Evolutionary conservation across 2,888 invertebrate species (phyloP).

Genomic region (Archips crataeganus): DNA sequence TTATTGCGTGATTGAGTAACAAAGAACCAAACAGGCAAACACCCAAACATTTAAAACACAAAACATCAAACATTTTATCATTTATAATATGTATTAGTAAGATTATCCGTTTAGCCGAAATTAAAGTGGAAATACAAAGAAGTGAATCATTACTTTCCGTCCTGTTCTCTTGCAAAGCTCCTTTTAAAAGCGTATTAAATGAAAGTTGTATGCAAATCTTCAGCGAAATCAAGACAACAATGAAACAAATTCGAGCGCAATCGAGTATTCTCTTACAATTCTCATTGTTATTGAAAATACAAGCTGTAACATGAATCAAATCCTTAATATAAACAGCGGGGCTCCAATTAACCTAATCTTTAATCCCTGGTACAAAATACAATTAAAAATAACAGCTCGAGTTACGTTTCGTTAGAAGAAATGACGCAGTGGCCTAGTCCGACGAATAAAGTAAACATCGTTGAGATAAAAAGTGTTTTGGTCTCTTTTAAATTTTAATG

Average conservation of each 20-base stretch:
- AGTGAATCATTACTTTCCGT: no score
- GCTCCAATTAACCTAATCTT: neutral
- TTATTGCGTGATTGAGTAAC: no score
- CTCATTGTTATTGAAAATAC: slow-evolving; percentile 7
- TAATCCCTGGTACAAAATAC: neutral
- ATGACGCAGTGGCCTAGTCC: neutral
- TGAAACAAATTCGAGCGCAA: slow-evolving; percentile 3
- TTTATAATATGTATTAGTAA: no score
- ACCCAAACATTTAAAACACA: no score
- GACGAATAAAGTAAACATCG: no score
- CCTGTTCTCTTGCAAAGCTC: neutral
- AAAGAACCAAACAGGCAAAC: no score
- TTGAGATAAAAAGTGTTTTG: no score
- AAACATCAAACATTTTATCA: no score
- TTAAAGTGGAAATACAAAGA: no score
- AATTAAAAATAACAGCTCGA: slow-evolving; percentile 7
- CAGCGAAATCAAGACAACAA: slow-evolving; percentile 9
- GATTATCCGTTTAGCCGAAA: no score
- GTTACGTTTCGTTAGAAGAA: neutral
- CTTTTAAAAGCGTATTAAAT: neutral
- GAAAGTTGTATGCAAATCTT: neutral
- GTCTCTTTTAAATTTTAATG: no score
- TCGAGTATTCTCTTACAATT: neutral
- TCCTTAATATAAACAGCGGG: neutral
- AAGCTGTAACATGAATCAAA: neutral